phyloP scores from a whole-genome alignment of 2,797 vertebrate species.

The Synanceia verrucosa region DNA sequence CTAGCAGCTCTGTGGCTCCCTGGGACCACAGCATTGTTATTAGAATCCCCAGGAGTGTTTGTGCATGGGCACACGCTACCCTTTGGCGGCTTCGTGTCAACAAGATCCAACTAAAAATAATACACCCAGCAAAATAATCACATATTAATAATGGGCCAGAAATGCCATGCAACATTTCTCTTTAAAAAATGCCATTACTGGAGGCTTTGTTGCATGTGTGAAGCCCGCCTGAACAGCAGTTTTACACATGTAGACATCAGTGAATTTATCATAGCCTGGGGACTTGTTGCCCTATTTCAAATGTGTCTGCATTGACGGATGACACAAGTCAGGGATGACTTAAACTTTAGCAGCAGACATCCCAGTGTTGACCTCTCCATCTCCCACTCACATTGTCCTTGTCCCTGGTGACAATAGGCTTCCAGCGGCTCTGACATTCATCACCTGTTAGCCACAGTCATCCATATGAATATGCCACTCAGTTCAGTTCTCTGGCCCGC shows the following conservation, averaged over 20 bases:
- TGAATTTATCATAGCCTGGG: constrained; percentile 38
- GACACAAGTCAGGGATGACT: constrained; percentile 59
- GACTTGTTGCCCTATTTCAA: constrained; percentile 53
- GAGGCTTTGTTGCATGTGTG: not conserved
- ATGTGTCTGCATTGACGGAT: constrained; percentile 70
- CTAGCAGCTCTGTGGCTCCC: constrained; percentile 77
- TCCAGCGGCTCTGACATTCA: constrained; percentile 78
- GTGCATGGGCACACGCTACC: constrained; percentile 65
- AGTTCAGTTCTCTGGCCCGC: constrained; percentile 43
- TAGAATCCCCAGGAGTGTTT: constrained; percentile 81
- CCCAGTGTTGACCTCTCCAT: constrained; percentile 63
- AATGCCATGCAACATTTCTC: not conserved
- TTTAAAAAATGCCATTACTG: not conserved
- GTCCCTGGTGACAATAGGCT: constrained; percentile 76
- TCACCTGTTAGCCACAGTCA: constrained; percentile 78
- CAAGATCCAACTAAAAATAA: constrained; percentile 32
- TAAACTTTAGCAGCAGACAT: constrained; percentile 65
- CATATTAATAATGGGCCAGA: not conserved
- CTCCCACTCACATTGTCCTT: constrained; percentile 77
- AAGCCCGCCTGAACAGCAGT: constrained; percentile 2
- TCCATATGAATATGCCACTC: constrained; percentile 73
- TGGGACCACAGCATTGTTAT: constrained; percentile 77
- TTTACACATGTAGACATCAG: constrained; percentile 16
- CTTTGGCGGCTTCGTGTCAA: constrained; percentile 53
- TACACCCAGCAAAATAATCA: constrained; percentile 1